A percentile compares a stretch with the other conserved stretches of the same genome.
These are phyloP conservation scores for Vulpes vulpes DNA, from an alignment of 2,113 vertebrate genomes.

Conservation along the genomic window DNA sequence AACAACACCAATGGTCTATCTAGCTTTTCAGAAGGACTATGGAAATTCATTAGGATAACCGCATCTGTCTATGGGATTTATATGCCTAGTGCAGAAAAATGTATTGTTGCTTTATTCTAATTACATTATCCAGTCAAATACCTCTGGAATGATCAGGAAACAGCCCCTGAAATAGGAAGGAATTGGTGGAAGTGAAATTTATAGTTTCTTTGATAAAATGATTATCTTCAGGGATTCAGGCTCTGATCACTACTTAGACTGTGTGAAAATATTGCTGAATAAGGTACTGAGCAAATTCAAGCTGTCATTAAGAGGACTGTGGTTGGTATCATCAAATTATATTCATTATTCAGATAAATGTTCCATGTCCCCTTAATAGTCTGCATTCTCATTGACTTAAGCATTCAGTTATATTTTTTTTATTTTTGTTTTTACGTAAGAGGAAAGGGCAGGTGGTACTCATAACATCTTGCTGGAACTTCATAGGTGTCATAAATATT, in stretches of 20 bases:
- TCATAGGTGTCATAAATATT: conserved; percentile 44
- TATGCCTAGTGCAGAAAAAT: conserved; percentile 5
- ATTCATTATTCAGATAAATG: conserved; percentile 53
- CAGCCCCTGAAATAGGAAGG: conserved; percentile 68
- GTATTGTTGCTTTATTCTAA: conserved; percentile 29
- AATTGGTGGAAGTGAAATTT: conserved; percentile 60
- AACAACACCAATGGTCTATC: neutral
- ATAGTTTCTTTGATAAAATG: conserved; percentile 60
- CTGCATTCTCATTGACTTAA: conserved; percentile 28
- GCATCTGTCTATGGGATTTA: conserved; percentile 7
- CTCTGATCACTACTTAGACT: neutral
- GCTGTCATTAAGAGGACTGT: conserved; percentile 56
- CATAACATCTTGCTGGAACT: neutral
- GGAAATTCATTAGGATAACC: conserved; percentile 24
- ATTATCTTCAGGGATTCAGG: conserved; percentile 64
- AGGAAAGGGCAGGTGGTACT: neutral
- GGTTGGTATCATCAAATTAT: conserved; percentile 56
- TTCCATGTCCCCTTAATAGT: neutral
- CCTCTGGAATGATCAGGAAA: conserved; percentile 61
- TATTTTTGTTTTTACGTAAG: neutral
- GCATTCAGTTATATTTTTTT: conserved; percentile 32
- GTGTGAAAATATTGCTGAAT: conserved; percentile 55
- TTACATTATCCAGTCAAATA: conserved; percentile 43
- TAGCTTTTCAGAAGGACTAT: neutral
- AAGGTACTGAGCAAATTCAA: conserved; percentile 57